Conservation (phyloP, 2,113 vertebrate genomes). For the Nothoprocta perdicaria region DNA sequence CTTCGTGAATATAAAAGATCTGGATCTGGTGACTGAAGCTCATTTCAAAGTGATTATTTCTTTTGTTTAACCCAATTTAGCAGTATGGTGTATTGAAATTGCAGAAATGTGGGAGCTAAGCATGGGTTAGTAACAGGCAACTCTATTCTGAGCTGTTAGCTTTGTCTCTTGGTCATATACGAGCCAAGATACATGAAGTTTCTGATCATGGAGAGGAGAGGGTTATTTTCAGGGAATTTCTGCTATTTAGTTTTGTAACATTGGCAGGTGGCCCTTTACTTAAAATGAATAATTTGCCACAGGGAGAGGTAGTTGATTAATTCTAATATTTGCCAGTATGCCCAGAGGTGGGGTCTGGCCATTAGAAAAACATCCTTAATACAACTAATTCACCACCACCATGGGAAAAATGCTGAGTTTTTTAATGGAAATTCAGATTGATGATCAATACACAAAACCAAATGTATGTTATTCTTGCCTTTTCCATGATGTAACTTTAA, state of each 20-base stretch:
- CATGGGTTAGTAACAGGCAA: neutral
- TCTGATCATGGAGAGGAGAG: neutral
- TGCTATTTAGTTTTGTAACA: neutral
- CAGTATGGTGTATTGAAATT: neutral
- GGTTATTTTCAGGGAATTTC: neutral
- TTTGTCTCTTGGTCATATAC: neutral
- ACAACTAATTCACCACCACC: constrained; percentile 20
- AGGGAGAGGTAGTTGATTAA: constrained; percentile 16
- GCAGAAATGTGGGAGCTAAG: neutral
- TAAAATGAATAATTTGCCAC: constrained; percentile 32
- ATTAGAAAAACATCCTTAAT: constrained; percentile 3
- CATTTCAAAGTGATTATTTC: neutral
- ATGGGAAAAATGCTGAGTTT: neutral
- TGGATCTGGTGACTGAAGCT: neutral
- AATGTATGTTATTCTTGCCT: neutral
- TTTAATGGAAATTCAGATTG: neutral
- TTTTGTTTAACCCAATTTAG: neutral
- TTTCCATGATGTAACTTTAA: neutral
- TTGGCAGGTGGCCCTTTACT: constrained; percentile 3
- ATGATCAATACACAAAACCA: neutral
- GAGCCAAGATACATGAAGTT: neutral
- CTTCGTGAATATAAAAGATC: neutral
- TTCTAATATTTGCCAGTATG: constrained; percentile 42
- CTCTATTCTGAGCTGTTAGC: neutral
- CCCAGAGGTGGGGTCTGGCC: constrained; percentile 11